Conservation (phyloP, 2,888 invertebrate genomes). For the Micropterix aruncella region DNA sequence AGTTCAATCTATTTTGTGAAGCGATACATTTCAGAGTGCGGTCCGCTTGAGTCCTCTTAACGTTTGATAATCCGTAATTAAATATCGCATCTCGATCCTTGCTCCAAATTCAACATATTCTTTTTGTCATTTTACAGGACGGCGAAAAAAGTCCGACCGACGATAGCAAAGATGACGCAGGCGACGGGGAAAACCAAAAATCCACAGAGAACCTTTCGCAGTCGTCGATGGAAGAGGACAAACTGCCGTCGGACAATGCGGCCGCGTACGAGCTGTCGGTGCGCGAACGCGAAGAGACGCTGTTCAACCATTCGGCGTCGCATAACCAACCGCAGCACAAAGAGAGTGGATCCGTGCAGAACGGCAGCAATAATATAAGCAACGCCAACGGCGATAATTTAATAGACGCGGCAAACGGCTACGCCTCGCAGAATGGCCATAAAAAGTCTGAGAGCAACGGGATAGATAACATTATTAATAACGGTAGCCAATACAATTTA, state of each 20-base stretch:
- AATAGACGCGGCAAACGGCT: not conserved
- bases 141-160: conserved; percentile 12
- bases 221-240: not conserved
- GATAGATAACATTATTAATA: conserved; percentile 1
- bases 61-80: too few relatives aligned
- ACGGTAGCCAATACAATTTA: not conserved
- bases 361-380: conserved; percentile 4
- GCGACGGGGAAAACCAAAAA: conserved; percentile 8
- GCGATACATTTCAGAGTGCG: too few relatives aligned
- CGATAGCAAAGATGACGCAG: conserved; percentile 10
- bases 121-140: conserved; percentile 9
- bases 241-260: conserved; percentile 6
- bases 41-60: too few relatives aligned
- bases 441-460: conserved; percentile 1
- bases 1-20: too few relatives aligned
- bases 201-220: conserved; percentile 4
- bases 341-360: conserved; percentile 1
- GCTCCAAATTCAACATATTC: too few relatives aligned
- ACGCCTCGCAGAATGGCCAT: conserved; percentile 1
- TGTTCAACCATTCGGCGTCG: conserved; percentile 9
- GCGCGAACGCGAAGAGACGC: conserved; percentile 10
- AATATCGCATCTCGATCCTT: too few relatives aligned
- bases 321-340: conserved; percentile 8
- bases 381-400: conserved; percentile 8
- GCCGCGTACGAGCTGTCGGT: conserved; percentile 11